Evolutionary conservation across 2,113 vertebrate genomes (phyloP), one percentile per base, ranked within the genome.

Genomic region (Gopherus evgoodei): DNA sequence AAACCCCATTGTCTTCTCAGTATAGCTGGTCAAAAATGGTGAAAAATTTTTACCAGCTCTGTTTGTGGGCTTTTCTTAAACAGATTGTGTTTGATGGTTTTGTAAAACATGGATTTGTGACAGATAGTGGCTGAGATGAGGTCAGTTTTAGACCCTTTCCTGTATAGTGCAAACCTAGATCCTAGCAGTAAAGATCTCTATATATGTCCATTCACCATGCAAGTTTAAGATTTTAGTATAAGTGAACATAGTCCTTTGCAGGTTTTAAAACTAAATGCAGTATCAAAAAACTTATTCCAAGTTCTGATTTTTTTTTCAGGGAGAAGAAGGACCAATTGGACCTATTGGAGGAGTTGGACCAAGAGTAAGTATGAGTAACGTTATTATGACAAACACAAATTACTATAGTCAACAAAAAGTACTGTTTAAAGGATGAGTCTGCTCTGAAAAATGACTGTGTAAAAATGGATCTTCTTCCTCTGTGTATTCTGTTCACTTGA

Each of bases 271-370:
- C 8, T 86, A 79, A 10, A 19, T 2, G 80, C 76, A 35, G 2
- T 16, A 25, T 91, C 38, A 57, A 91, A 91, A 31, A 88, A 44
- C 2, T 65, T 38, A 81, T 4, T 81, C 42, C 57, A 90, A 88
- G 5, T 84, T 82, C n/a, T 96, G 10, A 79, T 97, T 91, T 96
- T 91, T 93, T 97, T 96, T 97, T 81, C 97, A 99, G 99, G 99
- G 99, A 90, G 99, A 99, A 95, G 98, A 99, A 98, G 99, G 99
- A 98, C 98, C 98, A 88, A 31, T 97, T 69, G 99, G 99, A 97
- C 98, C 99, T 87, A 95, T 97, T 93, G 99, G 99, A 96, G 98
- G 96, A 80, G 78, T 97, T 0, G 99, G 99, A 87, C 98, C 98
- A 89, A 98, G 95, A 97, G 99, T 99, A 99, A 98, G 99, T 99